These are phyloP conservation scores for Halictus rubicundus DNA, from an alignment of 1,140 invertebrate species.

Conservation along the genomic window DNA sequence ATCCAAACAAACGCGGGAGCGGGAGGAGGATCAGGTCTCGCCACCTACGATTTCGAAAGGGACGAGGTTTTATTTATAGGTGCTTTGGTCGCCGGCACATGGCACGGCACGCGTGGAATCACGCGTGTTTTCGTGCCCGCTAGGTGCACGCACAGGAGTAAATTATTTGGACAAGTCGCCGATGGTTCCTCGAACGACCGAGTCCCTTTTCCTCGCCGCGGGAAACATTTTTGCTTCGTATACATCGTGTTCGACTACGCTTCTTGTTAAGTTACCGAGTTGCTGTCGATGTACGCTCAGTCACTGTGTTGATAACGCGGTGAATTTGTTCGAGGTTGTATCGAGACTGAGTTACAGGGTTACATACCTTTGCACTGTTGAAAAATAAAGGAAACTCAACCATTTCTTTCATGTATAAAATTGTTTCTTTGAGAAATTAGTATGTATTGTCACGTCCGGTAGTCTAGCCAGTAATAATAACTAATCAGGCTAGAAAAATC, in stretches of 20 bases:
- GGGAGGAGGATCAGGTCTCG: constrained; percentile 52
- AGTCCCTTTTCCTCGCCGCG: neutral
- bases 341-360: too few species aligned
- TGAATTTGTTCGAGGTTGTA: too few species aligned
- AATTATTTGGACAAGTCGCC: constrained; percentile 71
- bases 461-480: too few species aligned
- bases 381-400: too few species aligned
- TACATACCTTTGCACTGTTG: too few species aligned
- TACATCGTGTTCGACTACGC: neutral
- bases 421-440: too few species aligned
- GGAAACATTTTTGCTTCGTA: neutral
- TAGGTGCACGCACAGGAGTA: constrained; percentile 54
- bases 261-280: too few species aligned
- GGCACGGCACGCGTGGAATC: constrained; percentile 65
- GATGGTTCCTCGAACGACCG: constrained; percentile 44
- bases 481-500: too few species aligned
- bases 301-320: too few species aligned
- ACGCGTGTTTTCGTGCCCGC: constrained; percentile 57
- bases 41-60: constrained; percentile 67
- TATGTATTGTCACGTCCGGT: too few species aligned
- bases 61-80: constrained; percentile 67
- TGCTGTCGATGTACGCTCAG: too few species aligned
- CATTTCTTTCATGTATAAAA: too few species aligned
- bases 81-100: constrained; percentile 64
- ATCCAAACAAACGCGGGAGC: constrained; percentile 61